phyloP scores from a whole-genome alignment of 2,797 vertebrate species.

The Pseudochirops cupreus region DNA sequence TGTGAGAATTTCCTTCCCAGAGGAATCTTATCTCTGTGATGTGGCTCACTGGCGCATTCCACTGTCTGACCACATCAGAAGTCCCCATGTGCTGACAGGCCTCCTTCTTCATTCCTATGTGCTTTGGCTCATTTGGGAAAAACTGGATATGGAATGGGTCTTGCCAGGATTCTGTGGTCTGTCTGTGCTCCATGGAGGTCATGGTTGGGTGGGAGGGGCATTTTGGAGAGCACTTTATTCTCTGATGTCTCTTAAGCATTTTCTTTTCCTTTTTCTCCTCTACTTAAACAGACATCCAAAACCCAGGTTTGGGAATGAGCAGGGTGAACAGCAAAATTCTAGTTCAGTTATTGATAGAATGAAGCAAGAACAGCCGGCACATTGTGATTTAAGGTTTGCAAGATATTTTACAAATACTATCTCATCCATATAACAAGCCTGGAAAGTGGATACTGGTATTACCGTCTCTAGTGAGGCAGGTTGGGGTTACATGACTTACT shows the following conservation, averaged over 20 bases:
- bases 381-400: not conserved
- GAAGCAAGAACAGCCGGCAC: not conserved
- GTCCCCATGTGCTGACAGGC: not conserved
- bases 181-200: conserved; percentile 1
- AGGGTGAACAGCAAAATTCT: not conserved
- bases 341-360: not conserved
- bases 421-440: not conserved
- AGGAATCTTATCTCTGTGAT: not conserved
- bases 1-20: not conserved
- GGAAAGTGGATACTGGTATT: not conserved
- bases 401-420: not conserved
- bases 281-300: not conserved
- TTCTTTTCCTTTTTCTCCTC: not conserved
- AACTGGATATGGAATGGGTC: not conserved
- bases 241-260: not conserved
- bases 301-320: not conserved
- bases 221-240: not conserved
- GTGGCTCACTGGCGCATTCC: conserved; percentile 15
- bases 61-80: not conserved
- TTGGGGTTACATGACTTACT: not conserved
- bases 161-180: not conserved
- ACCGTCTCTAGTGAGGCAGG: not conserved
- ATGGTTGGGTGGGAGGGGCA: not conserved
- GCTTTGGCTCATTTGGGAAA: not conserved
- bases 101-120: not conserved